Conservation (phyloP, 1,140 invertebrate species). For the Adoxophyes honmai region DNA sequence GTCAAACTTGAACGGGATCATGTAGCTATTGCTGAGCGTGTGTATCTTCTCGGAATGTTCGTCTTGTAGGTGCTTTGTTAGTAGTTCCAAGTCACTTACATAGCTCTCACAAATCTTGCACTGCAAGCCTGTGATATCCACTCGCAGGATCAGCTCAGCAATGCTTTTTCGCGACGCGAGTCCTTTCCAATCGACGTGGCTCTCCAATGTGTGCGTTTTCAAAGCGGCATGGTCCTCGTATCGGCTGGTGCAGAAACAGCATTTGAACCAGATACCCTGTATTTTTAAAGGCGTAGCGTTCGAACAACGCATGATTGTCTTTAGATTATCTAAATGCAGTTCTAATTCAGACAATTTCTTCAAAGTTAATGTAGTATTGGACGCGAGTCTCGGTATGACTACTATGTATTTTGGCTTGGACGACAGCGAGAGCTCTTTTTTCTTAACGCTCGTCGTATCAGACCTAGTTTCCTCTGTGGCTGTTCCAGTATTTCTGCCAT, state of each 20-base stretch:
- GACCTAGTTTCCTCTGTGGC: too few relatives aligned
- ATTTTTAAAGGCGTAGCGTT: slow-evolving; percentile 40
- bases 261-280: slow-evolving; percentile 33
- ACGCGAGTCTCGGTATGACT: too few relatives aligned
- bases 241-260: slow-evolving; percentile 33
- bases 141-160: slow-evolving; percentile 35
- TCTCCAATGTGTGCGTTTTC: slow-evolving; percentile 26
- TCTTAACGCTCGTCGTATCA: too few relatives aligned
- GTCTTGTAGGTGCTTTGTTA: not conserved
- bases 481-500: too few relatives aligned
- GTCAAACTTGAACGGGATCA: slow-evolving; percentile 2
- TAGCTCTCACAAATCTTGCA: slow-evolving; percentile 20
- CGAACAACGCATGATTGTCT: slow-evolving; percentile 32
- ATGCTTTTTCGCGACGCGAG: slow-evolving; percentile 5
- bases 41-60: not conserved
- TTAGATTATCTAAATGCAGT: slow-evolving; percentile 26
- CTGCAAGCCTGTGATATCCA: slow-evolving; percentile 20
- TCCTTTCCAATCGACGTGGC: slow-evolving; percentile 21
- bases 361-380: not conserved
- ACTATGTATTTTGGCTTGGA: too few relatives aligned
- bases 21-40: not conserved
- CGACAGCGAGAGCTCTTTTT: too few relatives aligned
- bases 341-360: not conserved
- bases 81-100: not conserved
- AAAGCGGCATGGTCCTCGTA: slow-evolving; percentile 22